A percentile compares a stretch with the other conserved stretches of the same genome.
Conservation (phyloP, 2,888 invertebrate genomes). For the Gortyna flavago region DNA sequence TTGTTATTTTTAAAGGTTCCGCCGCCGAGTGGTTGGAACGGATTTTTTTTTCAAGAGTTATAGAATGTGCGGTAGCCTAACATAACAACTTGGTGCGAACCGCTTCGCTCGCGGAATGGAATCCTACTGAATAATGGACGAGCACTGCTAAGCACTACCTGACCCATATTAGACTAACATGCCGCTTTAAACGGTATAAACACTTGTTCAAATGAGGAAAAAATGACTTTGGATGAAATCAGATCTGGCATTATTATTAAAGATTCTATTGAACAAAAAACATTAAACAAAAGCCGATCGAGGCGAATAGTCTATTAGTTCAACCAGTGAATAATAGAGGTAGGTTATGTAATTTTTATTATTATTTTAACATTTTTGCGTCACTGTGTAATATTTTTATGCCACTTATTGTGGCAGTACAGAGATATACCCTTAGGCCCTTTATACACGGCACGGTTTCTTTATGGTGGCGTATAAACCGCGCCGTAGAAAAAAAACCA, state of each 20-base stretch:
- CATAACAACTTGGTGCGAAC: slow-evolving; percentile 62
- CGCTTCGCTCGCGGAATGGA: slow-evolving; percentile 61
- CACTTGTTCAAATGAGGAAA: slow-evolving; percentile 55
- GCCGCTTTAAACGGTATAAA: slow-evolving; percentile 63
- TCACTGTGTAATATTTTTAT: neutral
- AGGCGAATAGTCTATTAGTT: neutral
- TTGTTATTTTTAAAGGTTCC: slow-evolving; percentile 65
- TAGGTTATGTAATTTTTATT: neutral
- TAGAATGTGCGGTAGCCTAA: slow-evolving; percentile 55
- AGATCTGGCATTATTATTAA: slow-evolving; percentile 10
- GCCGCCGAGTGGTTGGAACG: slow-evolving; percentile 33
- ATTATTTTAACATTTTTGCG: neutral
- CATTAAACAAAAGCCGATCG: neutral
- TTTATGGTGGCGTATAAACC: no score
- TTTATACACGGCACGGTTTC: neutral
- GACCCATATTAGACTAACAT: slow-evolving; percentile 73
- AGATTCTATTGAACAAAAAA: neutral
- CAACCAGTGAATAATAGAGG: neutral
- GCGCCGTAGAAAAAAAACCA: no score
- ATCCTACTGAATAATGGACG: slow-evolving; percentile 74
- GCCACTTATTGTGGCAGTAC: neutral
- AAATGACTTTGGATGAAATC: slow-evolving; percentile 11
- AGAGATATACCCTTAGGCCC: neutral
- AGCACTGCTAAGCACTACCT: slow-evolving; percentile 69
- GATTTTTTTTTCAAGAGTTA: slow-evolving; percentile 57